Conservation (phyloP, 2,113 vertebrate species). For the Macaca fascicularis region T2T-MFA8v1.1 NC_088375.1:182742501-182743000, state of each 20-base stretch:
- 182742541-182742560: slow-evolving; percentile 58
- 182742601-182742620: slow-evolving; percentile 54
- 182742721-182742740: background rate
- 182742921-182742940: no score
- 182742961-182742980: no score
- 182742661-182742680: slow-evolving; percentile 33
- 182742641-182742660: slow-evolving; percentile 35
- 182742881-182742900: background rate
- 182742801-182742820: background rate
- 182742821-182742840: background rate
- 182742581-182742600: background rate
- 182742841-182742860: background rate
- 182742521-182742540: slow-evolving; percentile 58
- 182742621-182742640: slow-evolving; percentile 44
- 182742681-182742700: background rate
- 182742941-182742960: no score
- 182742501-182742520: slow-evolving; percentile 18
- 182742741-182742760: background rate
- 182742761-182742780: background rate
- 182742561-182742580: slow-evolving; percentile 61
- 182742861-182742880: background rate
- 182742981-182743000: no score
- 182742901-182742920: no score
- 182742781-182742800: background rate
- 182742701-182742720: slow-evolving; percentile 28